Base-by-base conservation (phyloP, 2,888 invertebrate genomes). In the Macrosiphum euphorbiae region DNA sequence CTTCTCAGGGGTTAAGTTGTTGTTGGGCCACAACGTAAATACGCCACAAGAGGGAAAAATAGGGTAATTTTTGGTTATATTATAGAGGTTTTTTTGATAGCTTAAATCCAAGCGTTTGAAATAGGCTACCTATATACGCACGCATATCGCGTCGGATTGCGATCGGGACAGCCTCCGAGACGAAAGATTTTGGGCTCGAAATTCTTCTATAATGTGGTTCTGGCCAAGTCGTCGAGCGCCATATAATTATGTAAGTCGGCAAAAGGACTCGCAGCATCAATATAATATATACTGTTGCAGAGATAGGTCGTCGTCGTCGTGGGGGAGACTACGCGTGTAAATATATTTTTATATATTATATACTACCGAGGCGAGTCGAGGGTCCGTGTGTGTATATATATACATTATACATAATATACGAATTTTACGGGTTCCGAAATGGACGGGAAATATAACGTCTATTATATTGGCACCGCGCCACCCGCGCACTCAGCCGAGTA, bases 401-500 rank as follows among this genome's bases (percentile, higher is more conserved):
- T 52, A 52, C 16, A 52, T 47, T 16, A 35, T 28, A 61, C 10
- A 61, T 3, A 11, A 11, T 28, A 47, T 88, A 50, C 10, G 61
- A 26, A 44, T 55, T 86, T 91, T 86, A 91, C 91, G n/a, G 91
- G 55, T 91, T 58, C 86, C 58, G 41, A 47, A 91, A 86, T 44
- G 91, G 91, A 58, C 58, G 84, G 55, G 85, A 55, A 91, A n/a
- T 55, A 91, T 85, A 91, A 91, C 28, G 91, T 78, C 78, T 78
- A 78, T 78, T 78, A 78, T 55, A 41, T 91, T 91, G 91, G 91
- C 91, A 91, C 86, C 91, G 91, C 44, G 84, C 91, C 91, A 91
- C 91, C 91, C 91, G 78, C 91, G 91, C 91, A 85, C 55, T 85
- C 91, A 86, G 86, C 44, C 26, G 52, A 55, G 84, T 35, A 28